Percentiles rank a stretch among this genome's conserved stretches.
These are phyloP conservation scores for Pitta sordida DNA, from an alignment of 2,113 vertebrate species.

Conservation along the genomic window DNA sequence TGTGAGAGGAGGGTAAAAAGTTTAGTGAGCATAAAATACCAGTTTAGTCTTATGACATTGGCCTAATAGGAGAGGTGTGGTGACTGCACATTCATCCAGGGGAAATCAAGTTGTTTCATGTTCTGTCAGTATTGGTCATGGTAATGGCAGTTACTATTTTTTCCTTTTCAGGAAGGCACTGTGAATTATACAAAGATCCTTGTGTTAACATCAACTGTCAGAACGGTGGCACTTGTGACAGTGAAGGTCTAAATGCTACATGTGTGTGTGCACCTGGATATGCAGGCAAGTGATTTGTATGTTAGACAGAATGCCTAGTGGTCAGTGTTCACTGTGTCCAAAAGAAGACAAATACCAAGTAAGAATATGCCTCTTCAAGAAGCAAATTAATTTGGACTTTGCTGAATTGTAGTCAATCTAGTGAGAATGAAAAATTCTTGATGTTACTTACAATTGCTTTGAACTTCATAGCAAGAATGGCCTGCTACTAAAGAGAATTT, in stretches of 20 bases:
- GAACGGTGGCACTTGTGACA: conserved; percentile 91
- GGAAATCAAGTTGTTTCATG: not conserved
- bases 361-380: not conserved
- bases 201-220: conserved; percentile 88
- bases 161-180: conserved; percentile 81
- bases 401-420: not conserved
- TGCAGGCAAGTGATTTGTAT: conserved; percentile 71
- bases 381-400: not conserved
- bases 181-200: conserved; percentile 92
- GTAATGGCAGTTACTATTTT: not conserved
- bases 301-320: not conserved
- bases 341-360: not conserved
- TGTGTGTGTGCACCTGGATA: conserved; percentile 89
- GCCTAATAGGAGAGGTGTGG: not conserved
- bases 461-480: not conserved
- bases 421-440: not conserved
- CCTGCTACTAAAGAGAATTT: not conserved
- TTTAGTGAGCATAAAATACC: not conserved
- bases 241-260: conserved; percentile 81
- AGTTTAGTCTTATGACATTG: not conserved
- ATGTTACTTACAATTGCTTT: not conserved
- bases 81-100: not conserved
- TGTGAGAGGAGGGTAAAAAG: not conserved
- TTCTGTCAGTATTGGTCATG: not conserved
- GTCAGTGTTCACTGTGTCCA: not conserved